Base-by-base conservation (phyloP, 2,888 invertebrate genomes). In the Idaea dimidiata region DNA sequence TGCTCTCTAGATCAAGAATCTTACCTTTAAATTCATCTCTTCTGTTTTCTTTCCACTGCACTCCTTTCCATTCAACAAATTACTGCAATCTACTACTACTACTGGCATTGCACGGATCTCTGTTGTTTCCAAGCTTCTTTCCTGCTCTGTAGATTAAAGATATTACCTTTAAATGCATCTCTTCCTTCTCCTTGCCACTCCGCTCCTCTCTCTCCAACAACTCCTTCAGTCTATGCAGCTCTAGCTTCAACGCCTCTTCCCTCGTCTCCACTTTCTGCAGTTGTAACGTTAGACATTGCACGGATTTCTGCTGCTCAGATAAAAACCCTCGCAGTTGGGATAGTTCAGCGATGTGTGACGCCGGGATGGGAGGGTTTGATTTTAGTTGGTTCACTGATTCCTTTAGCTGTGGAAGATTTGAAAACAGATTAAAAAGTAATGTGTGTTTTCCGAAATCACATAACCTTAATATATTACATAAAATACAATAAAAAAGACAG, bases 261-360 rank as follows among this genome's bases (percentile, higher is more conserved):
- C 91, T 83, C 0, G 91, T 89, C 74, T 92, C 90, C 57, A 87
- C 84, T 10, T 76, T 72, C 66, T 91, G 94, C 59, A 94, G 89
- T 73, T 94, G 94, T 0, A 88, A 72, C 0, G 86, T 88, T 55
- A 95, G 87, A 0, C 92, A 84, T 68, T 94, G 90, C 4, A 95
- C 87, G 0, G 93, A 88, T 1, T 91, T 88, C 75, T 95, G 94
- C 71, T 95, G 94, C 65, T 95, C 94, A 0, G 93, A 83, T 0
- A 93, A 93, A 16, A 94, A 72, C 0, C 94, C 94, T 57, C 91
- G 75, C 0, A 92, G 73, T 57, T 91, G 91, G 10, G 87, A 83
- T 0, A 91, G 76, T 57, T 92, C 91, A 0, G 88, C 89, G 0
- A 89, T 60, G 43, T 89, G 89, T 2, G 56, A 56, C 0, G 84